Conservation (phyloP, 2,113 vertebrate species). For the Ptyas mucosa region DNA sequence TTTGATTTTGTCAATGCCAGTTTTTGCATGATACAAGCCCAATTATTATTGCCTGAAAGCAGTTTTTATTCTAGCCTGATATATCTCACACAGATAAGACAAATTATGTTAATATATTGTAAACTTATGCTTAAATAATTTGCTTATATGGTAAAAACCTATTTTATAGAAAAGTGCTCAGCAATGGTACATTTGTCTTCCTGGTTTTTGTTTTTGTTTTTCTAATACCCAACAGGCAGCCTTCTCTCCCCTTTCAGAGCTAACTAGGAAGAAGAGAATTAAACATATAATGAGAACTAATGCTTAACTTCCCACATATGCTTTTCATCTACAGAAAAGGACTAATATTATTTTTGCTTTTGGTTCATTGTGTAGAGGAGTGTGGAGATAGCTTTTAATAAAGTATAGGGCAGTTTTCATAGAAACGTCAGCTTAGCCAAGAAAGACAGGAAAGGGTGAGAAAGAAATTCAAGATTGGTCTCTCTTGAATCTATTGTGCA, state of each 20-base stretch:
- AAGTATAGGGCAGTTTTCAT: not conserved
- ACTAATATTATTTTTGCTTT: not conserved
- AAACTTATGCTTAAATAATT: slow-evolving; percentile 50
- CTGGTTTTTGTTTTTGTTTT: not conserved
- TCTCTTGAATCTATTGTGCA: not conserved
- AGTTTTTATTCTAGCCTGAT: slow-evolving; percentile 60
- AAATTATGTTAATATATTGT: slow-evolving; percentile 55
- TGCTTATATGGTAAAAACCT: slow-evolving; percentile 33
- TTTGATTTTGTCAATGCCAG: slow-evolving; percentile 61
- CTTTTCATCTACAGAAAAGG: not conserved
- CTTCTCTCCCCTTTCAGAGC: not conserved
- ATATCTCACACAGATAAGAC: slow-evolving; percentile 54
- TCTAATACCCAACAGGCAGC: not conserved
- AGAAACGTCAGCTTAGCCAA: not conserved
- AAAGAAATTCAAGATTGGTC: not conserved
- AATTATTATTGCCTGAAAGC: slow-evolving; percentile 55
- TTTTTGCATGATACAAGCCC: slow-evolving; percentile 45
- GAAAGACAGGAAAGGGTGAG: not conserved
- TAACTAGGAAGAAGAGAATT: not conserved
- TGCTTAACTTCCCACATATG: not conserved
- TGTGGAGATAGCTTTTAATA: not conserved
- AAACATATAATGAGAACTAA: not conserved
- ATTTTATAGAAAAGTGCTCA: not conserved
- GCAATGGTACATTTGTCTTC: not conserved
- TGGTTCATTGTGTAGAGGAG: not conserved